Percentiles rank a stretch among this genome's conserved stretches.
Conservation (phyloP, 2,113 vertebrate species). For the Silurus asotus region DNA sequence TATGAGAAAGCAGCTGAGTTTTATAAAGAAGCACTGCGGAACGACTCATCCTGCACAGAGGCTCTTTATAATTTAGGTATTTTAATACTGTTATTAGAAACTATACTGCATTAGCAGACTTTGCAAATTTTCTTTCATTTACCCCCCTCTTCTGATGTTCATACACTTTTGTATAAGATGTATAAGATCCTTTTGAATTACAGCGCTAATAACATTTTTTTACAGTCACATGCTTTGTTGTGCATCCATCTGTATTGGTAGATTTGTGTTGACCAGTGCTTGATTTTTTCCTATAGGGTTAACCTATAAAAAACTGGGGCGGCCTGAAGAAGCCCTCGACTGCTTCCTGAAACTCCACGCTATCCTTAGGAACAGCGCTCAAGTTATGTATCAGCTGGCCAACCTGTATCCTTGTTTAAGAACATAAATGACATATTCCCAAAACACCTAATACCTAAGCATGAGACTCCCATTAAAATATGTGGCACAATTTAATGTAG, state of each 20-base stretch:
- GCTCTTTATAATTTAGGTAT: conserved; percentile 95
- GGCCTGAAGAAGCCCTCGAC: conserved; percentile 87
- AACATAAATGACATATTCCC: background rate
- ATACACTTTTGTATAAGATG: background rate
- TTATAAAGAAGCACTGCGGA: conserved; percentile 92
- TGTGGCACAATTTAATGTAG: background rate
- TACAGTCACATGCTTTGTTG: background rate
- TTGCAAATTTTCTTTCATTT: background rate
- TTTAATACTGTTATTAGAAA: background rate
- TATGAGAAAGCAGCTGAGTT: conserved; percentile 93
- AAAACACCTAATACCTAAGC: background rate
- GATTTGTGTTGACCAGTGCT: background rate
- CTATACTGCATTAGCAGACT: background rate
- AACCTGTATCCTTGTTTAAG: conserved; percentile 83
- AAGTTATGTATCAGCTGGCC: conserved; percentile 92
- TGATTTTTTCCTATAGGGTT: conserved; percentile 73
- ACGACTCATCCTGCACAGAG: conserved; percentile 95
- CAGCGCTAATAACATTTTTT: background rate
- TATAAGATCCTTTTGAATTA: background rate
- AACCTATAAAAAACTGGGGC: conserved; percentile 84
- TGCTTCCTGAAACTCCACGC: conserved; percentile 94
- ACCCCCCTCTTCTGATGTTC: background rate
- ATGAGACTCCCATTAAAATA: background rate
- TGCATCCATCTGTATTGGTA: background rate
- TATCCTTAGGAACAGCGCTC: conserved; percentile 86